Evolutionary conservation across 2,113 vertebrate species (phyloP).

Genomic region (Oryzias javanicus): DNA sequence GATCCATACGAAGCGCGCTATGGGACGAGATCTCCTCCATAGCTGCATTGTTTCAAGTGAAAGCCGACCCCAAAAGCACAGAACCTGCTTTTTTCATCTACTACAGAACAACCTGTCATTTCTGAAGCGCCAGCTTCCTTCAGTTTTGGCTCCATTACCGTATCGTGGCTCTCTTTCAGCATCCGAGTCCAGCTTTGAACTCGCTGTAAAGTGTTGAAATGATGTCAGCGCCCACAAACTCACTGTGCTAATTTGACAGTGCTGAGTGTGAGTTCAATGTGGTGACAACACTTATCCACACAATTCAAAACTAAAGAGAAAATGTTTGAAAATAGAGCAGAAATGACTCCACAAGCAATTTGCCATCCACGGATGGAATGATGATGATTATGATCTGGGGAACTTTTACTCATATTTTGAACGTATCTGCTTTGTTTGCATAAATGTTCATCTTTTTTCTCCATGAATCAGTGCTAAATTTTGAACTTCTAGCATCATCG

Average conservation of each 20-base stretch:
- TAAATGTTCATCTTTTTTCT: too few species aligned
- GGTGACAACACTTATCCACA: constrained; percentile 29
- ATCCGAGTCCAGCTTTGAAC: constrained; percentile 48
- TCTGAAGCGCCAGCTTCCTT: constrained; percentile 19
- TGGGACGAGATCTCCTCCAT: not conserved
- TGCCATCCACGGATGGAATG: constrained; percentile 2
- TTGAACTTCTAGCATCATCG: too few species aligned
- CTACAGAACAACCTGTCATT: constrained; percentile 17
- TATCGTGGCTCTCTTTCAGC: constrained; percentile 42
- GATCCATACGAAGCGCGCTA: too few species aligned
- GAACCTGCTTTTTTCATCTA: constrained; percentile 10
- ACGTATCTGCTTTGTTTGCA: too few species aligned
- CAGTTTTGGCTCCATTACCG: constrained; percentile 23
- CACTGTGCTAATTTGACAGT: constrained; percentile 52
- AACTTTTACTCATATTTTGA: too few species aligned
- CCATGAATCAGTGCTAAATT: too few species aligned
- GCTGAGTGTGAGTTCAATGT: constrained; percentile 29
- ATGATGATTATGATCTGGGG: not conserved
- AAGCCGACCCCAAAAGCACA: not conserved
- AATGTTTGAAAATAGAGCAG: constrained; percentile 35
- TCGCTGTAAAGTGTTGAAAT: constrained; percentile 36
- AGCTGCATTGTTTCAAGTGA: constrained; percentile 5
- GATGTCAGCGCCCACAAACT: constrained; percentile 38
- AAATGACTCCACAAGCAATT: constrained; percentile 12
- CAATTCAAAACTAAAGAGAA: constrained; percentile 40